A percentile compares a stretch with the other conserved stretches of the same genome.
phyloP scores from a whole-genome alignment of 2,113 vertebrate species.

The Paratilapia polleni region DNA sequence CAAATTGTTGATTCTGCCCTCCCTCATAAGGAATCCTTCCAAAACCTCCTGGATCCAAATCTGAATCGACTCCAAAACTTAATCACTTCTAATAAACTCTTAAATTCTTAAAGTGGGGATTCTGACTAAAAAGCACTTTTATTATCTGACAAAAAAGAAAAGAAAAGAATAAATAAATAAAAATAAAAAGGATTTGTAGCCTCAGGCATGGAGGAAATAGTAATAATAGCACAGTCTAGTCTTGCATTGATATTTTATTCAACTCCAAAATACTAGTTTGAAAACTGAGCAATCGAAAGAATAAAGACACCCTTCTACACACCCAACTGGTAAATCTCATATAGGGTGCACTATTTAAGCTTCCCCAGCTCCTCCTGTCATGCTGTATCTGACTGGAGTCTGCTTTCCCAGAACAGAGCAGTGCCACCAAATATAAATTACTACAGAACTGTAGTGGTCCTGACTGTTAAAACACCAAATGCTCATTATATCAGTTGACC shows the following conservation, averaged over 20 bases:
- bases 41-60: background rate
- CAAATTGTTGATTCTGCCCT: background rate
- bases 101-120: background rate
- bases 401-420: background rate
- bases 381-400: background rate
- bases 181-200: no score
- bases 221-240: no score
- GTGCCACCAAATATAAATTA: no score
- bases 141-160: background rate
- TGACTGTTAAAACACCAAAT: background rate
- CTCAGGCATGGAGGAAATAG: background rate
- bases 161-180: no score
- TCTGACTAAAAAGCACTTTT: fast-evolving
- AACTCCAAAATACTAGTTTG: no score
- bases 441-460: background rate
- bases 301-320: no score
- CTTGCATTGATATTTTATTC: no score
- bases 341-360: background rate
- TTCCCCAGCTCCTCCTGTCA: no score
- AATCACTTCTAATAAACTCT: background rate
- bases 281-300: no score
- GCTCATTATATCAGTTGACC: no score
- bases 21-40: background rate
- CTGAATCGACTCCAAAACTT: background rate
- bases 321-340: background rate